Evolutionary conservation across 2,113 vertebrate genomes (phyloP), one percentile per base, ranked within the genome.

Genomic region (Dissostichus mawsoni): DNA sequence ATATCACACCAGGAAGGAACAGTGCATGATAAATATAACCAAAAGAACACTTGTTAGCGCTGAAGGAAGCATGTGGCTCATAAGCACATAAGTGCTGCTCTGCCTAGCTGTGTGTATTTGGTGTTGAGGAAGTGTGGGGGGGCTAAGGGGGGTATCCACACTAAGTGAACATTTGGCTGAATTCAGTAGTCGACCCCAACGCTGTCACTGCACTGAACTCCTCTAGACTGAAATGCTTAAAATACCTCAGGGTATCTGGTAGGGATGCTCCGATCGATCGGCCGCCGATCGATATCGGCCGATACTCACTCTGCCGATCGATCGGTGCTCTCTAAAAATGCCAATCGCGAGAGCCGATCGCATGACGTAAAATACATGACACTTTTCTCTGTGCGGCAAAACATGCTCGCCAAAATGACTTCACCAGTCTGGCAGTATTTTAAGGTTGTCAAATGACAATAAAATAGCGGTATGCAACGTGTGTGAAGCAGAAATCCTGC

Each of bases 121-220:
- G 33, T 3, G 56, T 36, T 36, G 33, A 5, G 33, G 33, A 36
- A 3, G 5, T 36, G 33, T 36, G 18, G 56, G 1, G 0, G 1
- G 58, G 33, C 33, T 36, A 5, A 45, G 25, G 8, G 0, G 8
- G 36, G 75, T 47, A 62, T 61, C 53, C 25, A 57, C 64, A 56
- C 45, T 83, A 83, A 89, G 75, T 85, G 71, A 89, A 85, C 73
- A 85, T 89, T 92, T 87, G 85, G 84, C 89, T 85, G 7, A 77
- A 75, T 87, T 89, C 83, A 12, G 56, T 36, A 56, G 81, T 83
- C 61, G 81, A 90, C 89, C 81, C 75, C 29, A 9, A 70, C 68
- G 50, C 62, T 76, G 80, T 87, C 80, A 72, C 61, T 9, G 67
- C 41, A 20, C 62, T 8, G 58, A 53, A 44, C 64, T 63, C 51